Evolutionary conservation across 2,888 invertebrate genomes (phyloP), one percentile per base, ranked within the genome.

Genomic region (Orgyia antiqua): DNA sequence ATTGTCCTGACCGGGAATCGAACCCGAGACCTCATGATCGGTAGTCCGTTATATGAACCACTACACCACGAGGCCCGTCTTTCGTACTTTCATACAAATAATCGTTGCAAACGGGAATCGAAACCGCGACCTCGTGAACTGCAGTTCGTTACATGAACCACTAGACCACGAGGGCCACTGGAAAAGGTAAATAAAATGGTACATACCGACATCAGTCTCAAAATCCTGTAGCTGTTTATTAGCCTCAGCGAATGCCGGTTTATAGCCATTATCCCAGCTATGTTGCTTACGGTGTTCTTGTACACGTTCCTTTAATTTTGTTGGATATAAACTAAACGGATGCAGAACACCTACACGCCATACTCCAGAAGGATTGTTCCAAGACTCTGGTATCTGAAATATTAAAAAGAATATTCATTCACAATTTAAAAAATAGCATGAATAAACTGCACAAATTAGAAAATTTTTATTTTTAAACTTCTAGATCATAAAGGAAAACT

Each of bases 291-390:
- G 89, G 46, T 95, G 93, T 41, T 91, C 92, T 40, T 90, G 88
- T 32, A 98, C 90, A 32, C 97, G 89, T 43, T 97, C 96, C 48
- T 91, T 90, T 21, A 98, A 86, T 62, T 92, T 91, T 26, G 92
- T 89, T 0, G 98, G 96, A 73, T 97, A 98, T 20, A 99, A 82
- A 57, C 95, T 94, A 72, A 90, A 94, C 2, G 94, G 91, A 64
- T 92, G 90, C 67, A 98, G 94, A 0, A 96, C 78, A 3, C 99
- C 99, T 35, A 98, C 87, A 43, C 95, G 93, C 87, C 92, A 98
- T 42, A 92, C 89, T 13, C 94, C 94, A 25, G 90, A 88, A 0
- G 96, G 95, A 71, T 97, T 97, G 31, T 87, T 88, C 97, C 97
- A 97, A 35, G 79, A 62, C 19, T 87, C 80, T 39, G 96, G 96